phyloP scores from a whole-genome alignment of 2,113 vertebrate genomes.

The Sinocyclocheilus rhinocerous region DNA sequence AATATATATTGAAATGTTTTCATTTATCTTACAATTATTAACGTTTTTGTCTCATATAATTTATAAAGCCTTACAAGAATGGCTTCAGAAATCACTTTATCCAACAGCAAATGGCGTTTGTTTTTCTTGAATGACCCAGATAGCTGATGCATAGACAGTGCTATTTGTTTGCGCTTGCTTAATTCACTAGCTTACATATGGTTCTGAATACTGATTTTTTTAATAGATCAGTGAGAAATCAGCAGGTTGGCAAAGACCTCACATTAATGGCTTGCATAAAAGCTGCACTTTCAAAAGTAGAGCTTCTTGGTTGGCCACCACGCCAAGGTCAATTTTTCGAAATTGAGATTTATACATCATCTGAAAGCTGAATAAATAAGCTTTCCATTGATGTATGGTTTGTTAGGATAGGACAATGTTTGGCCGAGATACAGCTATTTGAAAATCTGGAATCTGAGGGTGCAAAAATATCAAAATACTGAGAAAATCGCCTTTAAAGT shows the following conservation, averaged over 20 bases:
- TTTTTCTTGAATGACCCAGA: constrained; percentile 14
- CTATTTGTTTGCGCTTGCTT: constrained; percentile 34
- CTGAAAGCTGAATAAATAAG: no score
- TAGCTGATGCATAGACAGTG: constrained; percentile 15
- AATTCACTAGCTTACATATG: constrained; percentile 41
- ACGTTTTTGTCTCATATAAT: not conserved
- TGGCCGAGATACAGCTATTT: no score
- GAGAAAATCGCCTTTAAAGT: no score
- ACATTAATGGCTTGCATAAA: not conserved
- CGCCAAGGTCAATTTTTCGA: not conserved
- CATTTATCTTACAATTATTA: not conserved
- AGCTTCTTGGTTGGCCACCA: not conserved
- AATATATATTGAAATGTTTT: not conserved
- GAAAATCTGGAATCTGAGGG: no score
- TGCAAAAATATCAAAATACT: no score
- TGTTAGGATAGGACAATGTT: no score
- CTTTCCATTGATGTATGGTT: no score
- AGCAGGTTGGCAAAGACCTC: constrained; percentile 9
- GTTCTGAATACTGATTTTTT: constrained; percentile 21
- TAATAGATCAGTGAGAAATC: constrained; percentile 43
- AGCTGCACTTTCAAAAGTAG: not conserved
- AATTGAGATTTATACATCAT: no score
- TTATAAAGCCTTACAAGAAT: not conserved
- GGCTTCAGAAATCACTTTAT: not conserved
- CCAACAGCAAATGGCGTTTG: not conserved